Conservation (phyloP, 2,113 vertebrate species). For the Alexandromys fortis region DNA sequence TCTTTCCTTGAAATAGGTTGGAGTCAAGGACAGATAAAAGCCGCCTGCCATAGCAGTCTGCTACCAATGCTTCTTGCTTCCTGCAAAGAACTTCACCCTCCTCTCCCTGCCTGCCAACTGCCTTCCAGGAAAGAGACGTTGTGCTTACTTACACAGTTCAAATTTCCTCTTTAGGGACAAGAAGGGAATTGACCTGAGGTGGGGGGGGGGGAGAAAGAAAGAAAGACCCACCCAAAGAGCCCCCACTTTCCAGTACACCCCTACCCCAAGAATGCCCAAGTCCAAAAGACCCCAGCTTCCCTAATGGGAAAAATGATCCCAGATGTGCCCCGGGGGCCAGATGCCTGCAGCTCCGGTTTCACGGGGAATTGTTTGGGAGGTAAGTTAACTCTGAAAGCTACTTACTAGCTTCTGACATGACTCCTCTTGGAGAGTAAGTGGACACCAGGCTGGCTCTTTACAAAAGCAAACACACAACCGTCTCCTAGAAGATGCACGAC, state of each 20-base stretch:
- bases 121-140: background rate
- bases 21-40: slow-evolving; percentile 69
- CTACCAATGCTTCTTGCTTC: background rate
- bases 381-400: slow-evolving; percentile 54
- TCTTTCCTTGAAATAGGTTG: slow-evolving; percentile 51
- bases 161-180: slow-evolving; percentile 58
- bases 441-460: slow-evolving; percentile 64
- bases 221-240: slow-evolving; percentile 1
- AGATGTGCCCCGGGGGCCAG: slow-evolving; percentile 41
- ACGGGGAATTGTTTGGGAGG: slow-evolving; percentile 63
- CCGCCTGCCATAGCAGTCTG: background rate
- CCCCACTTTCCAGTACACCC: background rate
- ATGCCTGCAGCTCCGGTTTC: slow-evolving; percentile 54
- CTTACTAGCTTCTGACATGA: slow-evolving; percentile 49
- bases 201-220: background rate
- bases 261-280: slow-evolving; percentile 47
- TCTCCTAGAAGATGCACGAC: slow-evolving; percentile 73
- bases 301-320: slow-evolving; percentile 63
- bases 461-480: slow-evolving; percentile 72
- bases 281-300: slow-evolving; percentile 45
- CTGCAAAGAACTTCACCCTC: background rate
- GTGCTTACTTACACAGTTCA: background rate
- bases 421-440: slow-evolving; percentile 74
- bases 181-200: background rate
- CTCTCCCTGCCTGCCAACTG: background rate